Conservation (phyloP, 1,140 invertebrate genomes). For the Drosophila takahashii region DNA sequence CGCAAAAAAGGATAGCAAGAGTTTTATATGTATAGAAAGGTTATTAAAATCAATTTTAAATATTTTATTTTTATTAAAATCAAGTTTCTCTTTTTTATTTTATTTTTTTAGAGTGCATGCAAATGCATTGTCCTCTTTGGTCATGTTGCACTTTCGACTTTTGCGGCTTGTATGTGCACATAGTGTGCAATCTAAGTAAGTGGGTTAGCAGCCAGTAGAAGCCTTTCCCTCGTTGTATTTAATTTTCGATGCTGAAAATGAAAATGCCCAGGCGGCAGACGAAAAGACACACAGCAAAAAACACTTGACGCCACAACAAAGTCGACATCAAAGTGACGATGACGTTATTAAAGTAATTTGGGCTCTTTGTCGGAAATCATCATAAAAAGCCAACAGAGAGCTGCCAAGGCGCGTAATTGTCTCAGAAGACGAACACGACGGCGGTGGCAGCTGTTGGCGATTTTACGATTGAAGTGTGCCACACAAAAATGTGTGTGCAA, state of each 20-base stretch:
- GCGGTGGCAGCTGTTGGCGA: conserved; percentile 59
- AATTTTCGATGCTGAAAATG: neutral
- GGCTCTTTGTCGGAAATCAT: conserved; percentile 76
- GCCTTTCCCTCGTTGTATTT: conserved; percentile 2
- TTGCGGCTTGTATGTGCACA: conserved; percentile 4
- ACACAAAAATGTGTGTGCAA: conserved; percentile 47
- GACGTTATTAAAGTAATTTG: conserved; percentile 80
- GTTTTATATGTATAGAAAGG: too few species aligned
- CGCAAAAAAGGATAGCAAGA: too few species aligned
- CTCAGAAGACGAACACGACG: conserved; percentile 30
- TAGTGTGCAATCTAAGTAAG: conserved; percentile 19
- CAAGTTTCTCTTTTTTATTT: too few species aligned
- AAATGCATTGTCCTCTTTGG: conserved; percentile 9
- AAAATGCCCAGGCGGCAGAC: conserved; percentile 1
- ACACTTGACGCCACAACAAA: conserved; percentile 81
- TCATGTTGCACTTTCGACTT: conserved; percentile 12
- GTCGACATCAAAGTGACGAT: conserved; percentile 79
- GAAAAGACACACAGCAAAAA: neutral
- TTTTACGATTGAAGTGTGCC: conserved; percentile 80
- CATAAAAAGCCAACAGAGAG: conserved; percentile 65
- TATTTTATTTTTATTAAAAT: too few species aligned
- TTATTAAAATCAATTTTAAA: too few species aligned
- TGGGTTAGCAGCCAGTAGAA: conserved; percentile 14
- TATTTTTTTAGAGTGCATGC: neutral
- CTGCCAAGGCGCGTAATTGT: conserved; percentile 78